Evolutionary conservation across 1,140 invertebrate genomes (phyloP), one percentile per base, ranked within the genome.

Genomic region (Anagrus nilaparvatae): DNA sequence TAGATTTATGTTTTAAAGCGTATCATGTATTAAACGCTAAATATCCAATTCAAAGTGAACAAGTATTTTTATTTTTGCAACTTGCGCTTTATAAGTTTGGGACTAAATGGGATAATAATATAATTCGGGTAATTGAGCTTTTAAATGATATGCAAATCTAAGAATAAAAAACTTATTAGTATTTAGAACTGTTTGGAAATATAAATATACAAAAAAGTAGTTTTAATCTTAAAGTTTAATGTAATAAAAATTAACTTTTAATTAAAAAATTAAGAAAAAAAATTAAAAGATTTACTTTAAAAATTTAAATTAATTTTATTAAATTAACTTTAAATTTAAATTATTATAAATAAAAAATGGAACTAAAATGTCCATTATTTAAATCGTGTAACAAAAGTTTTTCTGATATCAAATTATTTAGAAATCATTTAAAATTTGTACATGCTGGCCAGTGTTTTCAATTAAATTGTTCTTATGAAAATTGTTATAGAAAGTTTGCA

Each of bases 61-160:
- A 53, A 37, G 24, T 51, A 18, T 53, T 47, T 49, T 9, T 51
- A 5, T 20, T 51, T n/a, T 12, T 53, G 4, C 52, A 53, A 43
- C 28, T 19, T 9, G 33, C 24, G 12, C 7, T 53, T 2, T 47
- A 41, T 31, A 27, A 40, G 23, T 31, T 53, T 16, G 19, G 37
- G 9, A 52, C 48, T 14, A 40, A 28, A 14, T 50, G 27, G 42
- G 51, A 50, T 24, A 49, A 50, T 21, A 44, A 25, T 27, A 49
- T 46, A n/a, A 30, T 46, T 17, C 19, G 10, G 2, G 39, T 52
- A n/a, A 35, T 38, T 17, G 30, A 48, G 25, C 18, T 48, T 13
- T 32, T 44, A 24, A 33, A 34, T 13, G 14, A 16, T 44, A 28
- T 12, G 10, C 10, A 28, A 28, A n/a, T n/a, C n/a, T n/a, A n/a